phyloP scores from a whole-genome alignment of 2,888 invertebrate genomes.

The Harpalus rubripes region DNA sequence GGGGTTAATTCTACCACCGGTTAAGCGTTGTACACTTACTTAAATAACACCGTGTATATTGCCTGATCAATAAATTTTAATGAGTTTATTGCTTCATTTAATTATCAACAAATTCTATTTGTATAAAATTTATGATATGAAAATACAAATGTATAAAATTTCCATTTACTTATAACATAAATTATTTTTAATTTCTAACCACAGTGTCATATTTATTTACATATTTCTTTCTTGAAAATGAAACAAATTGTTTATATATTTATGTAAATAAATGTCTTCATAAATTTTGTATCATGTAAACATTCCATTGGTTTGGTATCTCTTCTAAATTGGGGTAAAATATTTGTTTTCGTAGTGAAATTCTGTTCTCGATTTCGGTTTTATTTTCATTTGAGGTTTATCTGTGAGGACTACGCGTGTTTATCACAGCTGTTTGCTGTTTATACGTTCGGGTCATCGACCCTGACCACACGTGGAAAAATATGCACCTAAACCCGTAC shows the following conservation, averaged over 20 bases:
- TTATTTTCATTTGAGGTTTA: slow-evolving; percentile 33
- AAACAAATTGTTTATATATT: slow-evolving; percentile 1
- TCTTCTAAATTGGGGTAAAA: slow-evolving; percentile 2
- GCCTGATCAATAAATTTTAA: too few relatives aligned
- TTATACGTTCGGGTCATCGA: slow-evolving; percentile 47
- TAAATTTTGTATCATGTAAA: neutral
- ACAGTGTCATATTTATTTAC: slow-evolving; percentile 14
- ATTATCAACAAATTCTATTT: too few relatives aligned
- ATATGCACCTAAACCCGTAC: slow-evolving; percentile 36
- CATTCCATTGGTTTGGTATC: neutral
- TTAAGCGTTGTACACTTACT: too few relatives aligned
- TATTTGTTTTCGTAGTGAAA: neutral
- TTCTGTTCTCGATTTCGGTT: slow-evolving; percentile 26
- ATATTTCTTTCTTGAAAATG: slow-evolving; percentile 1
- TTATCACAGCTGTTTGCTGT: slow-evolving; percentile 61
- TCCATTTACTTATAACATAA: neutral
- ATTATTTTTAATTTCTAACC: neutral
- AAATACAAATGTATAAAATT: neutral
- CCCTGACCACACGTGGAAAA: slow-evolving; percentile 63
- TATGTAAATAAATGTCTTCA: slow-evolving; percentile 1
- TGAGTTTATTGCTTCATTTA: too few relatives aligned
- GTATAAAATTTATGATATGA: too few relatives aligned
- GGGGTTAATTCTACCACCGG: too few relatives aligned
- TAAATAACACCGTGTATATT: too few relatives aligned
- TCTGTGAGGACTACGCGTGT: slow-evolving; percentile 41